Evolutionary conservation across 2,113 vertebrate species (phyloP).

Genomic region (Holacanthus passer): DNA sequence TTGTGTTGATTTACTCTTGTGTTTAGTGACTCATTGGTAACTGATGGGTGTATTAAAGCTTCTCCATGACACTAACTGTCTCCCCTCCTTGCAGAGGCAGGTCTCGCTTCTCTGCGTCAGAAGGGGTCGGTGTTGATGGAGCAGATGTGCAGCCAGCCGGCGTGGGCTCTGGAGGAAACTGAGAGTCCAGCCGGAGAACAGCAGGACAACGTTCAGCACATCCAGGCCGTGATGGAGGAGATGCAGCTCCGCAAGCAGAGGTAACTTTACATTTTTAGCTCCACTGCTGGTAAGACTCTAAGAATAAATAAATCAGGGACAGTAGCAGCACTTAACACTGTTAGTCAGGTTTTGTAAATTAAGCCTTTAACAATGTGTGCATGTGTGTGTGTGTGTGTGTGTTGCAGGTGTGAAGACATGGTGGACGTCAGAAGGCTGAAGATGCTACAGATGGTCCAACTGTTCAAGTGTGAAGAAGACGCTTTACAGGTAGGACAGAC

Average conservation of each 20-base stretch:
- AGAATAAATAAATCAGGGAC: no score
- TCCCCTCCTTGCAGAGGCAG: slow-evolving; percentile 71
- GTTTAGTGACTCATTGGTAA: not conserved
- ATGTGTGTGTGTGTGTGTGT: slow-evolving; percentile 29
- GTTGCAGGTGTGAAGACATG: slow-evolving; percentile 86
- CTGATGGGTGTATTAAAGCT: not conserved
- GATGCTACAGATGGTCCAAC: slow-evolving; percentile 99
- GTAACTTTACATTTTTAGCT: slow-evolving; percentile 78
- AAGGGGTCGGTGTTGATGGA: slow-evolving; percentile 94
- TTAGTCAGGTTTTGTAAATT: not conserved
- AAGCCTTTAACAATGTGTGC: not conserved
- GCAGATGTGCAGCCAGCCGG: slow-evolving; percentile 92
- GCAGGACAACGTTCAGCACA: slow-evolving; percentile 94
- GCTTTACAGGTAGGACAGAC: slow-evolving; percentile 79
- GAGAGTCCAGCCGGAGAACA: slow-evolving; percentile 93
- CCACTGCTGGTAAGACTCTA: no score
- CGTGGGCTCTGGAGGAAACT: slow-evolving; percentile 89
- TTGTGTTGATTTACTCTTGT: not conserved
- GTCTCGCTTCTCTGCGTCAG: slow-evolving; percentile 90
- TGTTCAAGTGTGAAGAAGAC: slow-evolving; percentile 99
- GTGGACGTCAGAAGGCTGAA: slow-evolving; percentile 91
- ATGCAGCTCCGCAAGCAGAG: slow-evolving; percentile 99
- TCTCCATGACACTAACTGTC: not conserved
- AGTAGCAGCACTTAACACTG: no score
- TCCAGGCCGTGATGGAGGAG: slow-evolving; percentile 97